phyloP scores from a whole-genome alignment of 35 echinoderm and acorn worm species.

The Eucidaris tribuloides region DNA sequence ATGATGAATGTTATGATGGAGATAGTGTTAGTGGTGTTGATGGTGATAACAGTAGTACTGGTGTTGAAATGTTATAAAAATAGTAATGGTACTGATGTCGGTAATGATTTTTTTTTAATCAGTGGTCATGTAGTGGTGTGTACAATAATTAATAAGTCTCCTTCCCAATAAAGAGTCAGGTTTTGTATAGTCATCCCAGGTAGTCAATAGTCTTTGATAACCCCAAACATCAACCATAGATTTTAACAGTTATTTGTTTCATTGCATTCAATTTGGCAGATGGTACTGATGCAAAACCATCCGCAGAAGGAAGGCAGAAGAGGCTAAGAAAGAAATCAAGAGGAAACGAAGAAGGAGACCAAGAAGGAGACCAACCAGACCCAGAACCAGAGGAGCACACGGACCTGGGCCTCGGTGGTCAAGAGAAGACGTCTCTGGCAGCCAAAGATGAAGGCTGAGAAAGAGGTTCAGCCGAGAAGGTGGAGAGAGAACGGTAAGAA shows the following conservation, averaged over 20 bases:
- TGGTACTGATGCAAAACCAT: conserved; percentile 8
- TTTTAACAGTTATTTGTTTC: no score
- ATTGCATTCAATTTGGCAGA: no score
- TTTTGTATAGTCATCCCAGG: no score
- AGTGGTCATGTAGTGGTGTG: no score
- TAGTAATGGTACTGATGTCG: not conserved
- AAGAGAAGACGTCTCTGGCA: conserved; percentile 71
- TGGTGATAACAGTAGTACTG: not conserved
- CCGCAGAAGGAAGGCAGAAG: conserved; percentile 35
- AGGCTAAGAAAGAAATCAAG: conserved; percentile 41
- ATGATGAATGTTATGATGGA: not conserved
- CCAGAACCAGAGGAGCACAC: conserved; percentile 58
- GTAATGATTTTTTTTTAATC: no score
- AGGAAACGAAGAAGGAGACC: conserved; percentile 19
- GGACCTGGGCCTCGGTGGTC: conserved; percentile 82
- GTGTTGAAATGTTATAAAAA: not conserved
- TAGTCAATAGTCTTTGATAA: no score
- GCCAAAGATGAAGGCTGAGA: conserved; percentile 67
- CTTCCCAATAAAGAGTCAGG: not conserved
- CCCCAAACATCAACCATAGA: no score
- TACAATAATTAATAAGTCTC: no score
- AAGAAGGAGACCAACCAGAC: no score
- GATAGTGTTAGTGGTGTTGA: not conserved
- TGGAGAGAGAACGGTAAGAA: conserved; percentile 80
- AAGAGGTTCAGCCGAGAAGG: conserved; percentile 61